Percentiles rank a stretch among this genome's conserved stretches.
phyloP scores from a whole-genome alignment of 2,888 invertebrate species.

The Limnephilus rhombicus region DNA sequence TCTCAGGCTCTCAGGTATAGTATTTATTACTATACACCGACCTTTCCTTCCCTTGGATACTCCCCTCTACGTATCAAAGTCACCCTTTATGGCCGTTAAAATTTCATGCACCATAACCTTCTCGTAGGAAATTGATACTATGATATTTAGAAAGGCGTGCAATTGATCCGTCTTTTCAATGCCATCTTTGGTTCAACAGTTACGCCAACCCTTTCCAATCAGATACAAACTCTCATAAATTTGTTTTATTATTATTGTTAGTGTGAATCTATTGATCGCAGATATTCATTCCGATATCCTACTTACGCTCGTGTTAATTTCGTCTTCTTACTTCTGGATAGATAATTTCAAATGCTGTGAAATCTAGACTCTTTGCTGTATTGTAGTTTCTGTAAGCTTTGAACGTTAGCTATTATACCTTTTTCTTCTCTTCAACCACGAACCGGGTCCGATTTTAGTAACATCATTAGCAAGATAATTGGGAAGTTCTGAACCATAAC shows the following conservation, averaged over 20 bases:
- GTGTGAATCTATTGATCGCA: neutral
- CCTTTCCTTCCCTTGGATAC: slow-evolving; percentile 10
- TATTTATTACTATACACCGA: neutral
- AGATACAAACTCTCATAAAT: neutral
- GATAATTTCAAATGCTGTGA: neutral
- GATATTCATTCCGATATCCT: neutral
- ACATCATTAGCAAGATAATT: neutral
- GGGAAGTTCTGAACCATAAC: neutral
- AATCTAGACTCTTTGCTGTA: neutral
- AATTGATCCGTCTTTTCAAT: slow-evolving; percentile 21
- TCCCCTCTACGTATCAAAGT: slow-evolving; percentile 3
- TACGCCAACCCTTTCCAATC: neutral
- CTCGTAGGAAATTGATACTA: slow-evolving; percentile 44
- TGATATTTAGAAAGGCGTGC: slow-evolving; percentile 47
- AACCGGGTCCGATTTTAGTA: neutral
- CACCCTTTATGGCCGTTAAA: slow-evolving; percentile 58
- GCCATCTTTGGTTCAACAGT: neutral
- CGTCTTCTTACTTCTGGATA: neutral
- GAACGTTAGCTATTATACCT: neutral
- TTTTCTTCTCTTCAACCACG: neutral
- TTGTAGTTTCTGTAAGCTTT: neutral
- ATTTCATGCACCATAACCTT: slow-evolving; percentile 56
- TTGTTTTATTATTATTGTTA: neutral
- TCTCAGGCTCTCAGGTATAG: neutral
- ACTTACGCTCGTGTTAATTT: neutral